A percentile compares a stretch with the other conserved stretches of the same genome.
Conservation (phyloP, 2,888 invertebrate species). For the Eurytoma californica region DNA sequence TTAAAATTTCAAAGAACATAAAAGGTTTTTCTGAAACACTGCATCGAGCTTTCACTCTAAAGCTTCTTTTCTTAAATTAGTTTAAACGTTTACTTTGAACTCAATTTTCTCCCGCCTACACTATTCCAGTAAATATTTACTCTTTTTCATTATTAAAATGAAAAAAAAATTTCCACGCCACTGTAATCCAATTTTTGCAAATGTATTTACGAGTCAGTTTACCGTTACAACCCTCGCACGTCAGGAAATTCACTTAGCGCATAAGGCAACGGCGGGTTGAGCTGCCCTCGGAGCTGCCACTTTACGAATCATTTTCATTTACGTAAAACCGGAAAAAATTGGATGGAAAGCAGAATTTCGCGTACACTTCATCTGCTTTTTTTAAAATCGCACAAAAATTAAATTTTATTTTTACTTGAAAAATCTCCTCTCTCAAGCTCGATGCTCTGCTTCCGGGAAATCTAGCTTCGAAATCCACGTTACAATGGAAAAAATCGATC, state of each 20-base stretch:
- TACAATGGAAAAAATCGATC: too few relatives aligned
- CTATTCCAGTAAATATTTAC: too few relatives aligned
- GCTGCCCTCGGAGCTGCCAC: constrained; percentile 7
- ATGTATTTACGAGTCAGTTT: not conserved
- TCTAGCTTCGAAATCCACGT: too few relatives aligned
- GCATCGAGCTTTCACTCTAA: not conserved
- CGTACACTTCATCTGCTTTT: not conserved
- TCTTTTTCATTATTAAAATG: too few relatives aligned
- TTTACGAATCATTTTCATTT: constrained; percentile 11
- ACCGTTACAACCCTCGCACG: constrained; percentile 24
- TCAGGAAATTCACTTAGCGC: constrained; percentile 9
- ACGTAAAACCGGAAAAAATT: constrained; percentile 18
- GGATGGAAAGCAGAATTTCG: constrained; percentile 16
- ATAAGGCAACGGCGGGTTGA: constrained; percentile 7
- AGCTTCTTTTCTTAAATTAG: not conserved
- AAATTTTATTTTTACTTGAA: too few relatives aligned
- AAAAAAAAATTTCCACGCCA: not conserved
- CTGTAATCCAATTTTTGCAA: constrained; percentile 21
- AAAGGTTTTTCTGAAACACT: not conserved
- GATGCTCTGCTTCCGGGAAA: too few relatives aligned
- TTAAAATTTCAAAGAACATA: not conserved
- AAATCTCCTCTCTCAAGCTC: too few relatives aligned
- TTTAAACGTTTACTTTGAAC: too few relatives aligned
- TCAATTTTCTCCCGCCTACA: too few relatives aligned
- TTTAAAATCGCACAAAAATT: not conserved